Evolutionary conservation across 2,888 invertebrate genomes (phyloP).

Genomic region (Agonopterix alstromeriana): DNA sequence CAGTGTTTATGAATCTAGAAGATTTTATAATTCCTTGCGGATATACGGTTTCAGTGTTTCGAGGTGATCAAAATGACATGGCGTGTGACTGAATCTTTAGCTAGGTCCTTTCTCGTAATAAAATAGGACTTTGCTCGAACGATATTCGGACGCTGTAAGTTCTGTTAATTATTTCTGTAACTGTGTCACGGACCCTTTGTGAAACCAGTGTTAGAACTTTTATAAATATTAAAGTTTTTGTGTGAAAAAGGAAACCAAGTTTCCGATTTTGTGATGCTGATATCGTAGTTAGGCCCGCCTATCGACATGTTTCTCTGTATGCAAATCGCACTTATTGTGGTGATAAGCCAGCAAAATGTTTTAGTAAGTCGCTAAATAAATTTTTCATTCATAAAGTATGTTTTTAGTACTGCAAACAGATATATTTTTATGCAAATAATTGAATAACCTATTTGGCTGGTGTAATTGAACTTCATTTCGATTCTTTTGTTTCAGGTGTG

Average conservation of each 20-base stretch:
- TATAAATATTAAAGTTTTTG: conserved; percentile 20
- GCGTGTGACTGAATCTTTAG: conserved; percentile 59
- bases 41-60: conserved; percentile 16
- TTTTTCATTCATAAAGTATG: conserved; percentile 40
- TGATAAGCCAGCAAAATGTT: conserved; percentile 25
- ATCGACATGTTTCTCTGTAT: conserved; percentile 33
- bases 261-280: conserved; percentile 20
- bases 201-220: conserved; percentile 22
- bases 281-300: conserved; percentile 33
- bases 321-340: conserved; percentile 38
- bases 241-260: conserved; percentile 24
- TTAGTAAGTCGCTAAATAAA: conserved; percentile 31
- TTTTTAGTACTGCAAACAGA: conserved; percentile 12
- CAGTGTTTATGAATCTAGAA: conserved; percentile 13
- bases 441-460: conserved; percentile 54
- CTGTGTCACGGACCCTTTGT: conserved; percentile 27
- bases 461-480: conserved; percentile 64
- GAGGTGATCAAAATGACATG: conserved; percentile 43
- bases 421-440: conserved; percentile 36
- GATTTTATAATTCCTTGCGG: conserved; percentile 10
- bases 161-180: conserved; percentile 40
- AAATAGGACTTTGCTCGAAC: conserved; percentile 57
- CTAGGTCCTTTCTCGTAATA: conserved; percentile 51
- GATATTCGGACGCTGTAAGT: conserved; percentile 37
- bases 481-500: conserved; percentile 66